phyloP scores from a whole-genome alignment of 2,113 vertebrate species.

The Guaruba guarouba region DNA sequence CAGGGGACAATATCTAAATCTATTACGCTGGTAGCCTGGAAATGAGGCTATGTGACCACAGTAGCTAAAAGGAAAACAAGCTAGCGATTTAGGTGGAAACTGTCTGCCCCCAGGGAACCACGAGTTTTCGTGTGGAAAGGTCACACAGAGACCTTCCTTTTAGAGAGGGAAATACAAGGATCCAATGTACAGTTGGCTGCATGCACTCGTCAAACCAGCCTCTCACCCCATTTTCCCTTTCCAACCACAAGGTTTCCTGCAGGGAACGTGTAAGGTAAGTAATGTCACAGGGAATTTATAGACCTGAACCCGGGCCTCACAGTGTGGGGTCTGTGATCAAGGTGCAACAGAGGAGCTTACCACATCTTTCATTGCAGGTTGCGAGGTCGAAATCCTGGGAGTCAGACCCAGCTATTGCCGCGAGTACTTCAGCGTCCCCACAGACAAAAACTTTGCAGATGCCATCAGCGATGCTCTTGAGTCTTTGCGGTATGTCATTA shows the following conservation, averaged over 20 bases:
- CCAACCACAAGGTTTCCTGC: background rate
- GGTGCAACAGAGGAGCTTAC: background rate
- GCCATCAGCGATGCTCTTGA: slow-evolving; percentile 82
- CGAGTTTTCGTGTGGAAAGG: background rate
- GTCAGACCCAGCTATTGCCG: slow-evolving; percentile 85
- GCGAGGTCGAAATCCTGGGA: slow-evolving; percentile 91
- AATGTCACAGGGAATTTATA: background rate
- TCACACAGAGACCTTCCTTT: background rate
- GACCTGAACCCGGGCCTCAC: background rate
- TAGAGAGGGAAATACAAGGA: background rate
- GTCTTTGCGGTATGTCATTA: slow-evolving; percentile 77
- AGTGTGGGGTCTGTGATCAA: background rate
- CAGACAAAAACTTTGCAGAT: slow-evolving; percentile 80
- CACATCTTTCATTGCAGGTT: slow-evolving; percentile 76
- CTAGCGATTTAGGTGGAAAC: background rate
- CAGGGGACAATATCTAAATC: background rate
- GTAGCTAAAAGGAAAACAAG: background rate
- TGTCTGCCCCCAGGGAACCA: background rate
- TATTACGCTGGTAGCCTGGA: slow-evolving; percentile 7
- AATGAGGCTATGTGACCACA: background rate
- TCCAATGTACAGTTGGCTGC: background rate
- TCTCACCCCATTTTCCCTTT: background rate
- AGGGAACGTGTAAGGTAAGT: background rate
- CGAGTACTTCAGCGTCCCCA: slow-evolving; percentile 83
- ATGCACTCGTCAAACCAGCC: background rate